Evolutionary conservation across 2,113 vertebrate species (phyloP).

Genomic region (Phylloscopus trochilus): DNA sequence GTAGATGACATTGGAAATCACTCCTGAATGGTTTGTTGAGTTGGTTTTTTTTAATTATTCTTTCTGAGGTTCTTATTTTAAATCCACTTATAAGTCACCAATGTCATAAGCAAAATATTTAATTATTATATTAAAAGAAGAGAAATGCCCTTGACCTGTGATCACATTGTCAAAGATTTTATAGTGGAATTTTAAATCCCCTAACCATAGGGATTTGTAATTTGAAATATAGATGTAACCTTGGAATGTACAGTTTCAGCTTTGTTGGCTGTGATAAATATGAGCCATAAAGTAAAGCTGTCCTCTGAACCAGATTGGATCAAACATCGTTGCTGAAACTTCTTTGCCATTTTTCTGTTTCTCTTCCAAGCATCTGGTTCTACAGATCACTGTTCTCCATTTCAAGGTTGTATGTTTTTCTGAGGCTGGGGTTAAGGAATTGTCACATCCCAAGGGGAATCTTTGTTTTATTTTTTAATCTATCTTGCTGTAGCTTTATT

Average conservation of each 20-base stretch:
- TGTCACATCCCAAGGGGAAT: slow-evolving; percentile 50
- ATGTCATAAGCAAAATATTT: background rate
- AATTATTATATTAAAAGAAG: background rate
- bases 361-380: background rate
- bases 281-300: slow-evolving; percentile 33
- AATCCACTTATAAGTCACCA: background rate
- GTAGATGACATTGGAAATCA: background rate
- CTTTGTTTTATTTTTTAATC: slow-evolving; percentile 51
- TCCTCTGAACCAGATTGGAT: slow-evolving; percentile 26
- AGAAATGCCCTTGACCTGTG: background rate
- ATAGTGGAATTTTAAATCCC: slow-evolving; percentile 30
- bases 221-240: slow-evolving; percentile 43
- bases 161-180: slow-evolving; percentile 14
- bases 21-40: background rate
- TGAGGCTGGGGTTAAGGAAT: slow-evolving; percentile 21
- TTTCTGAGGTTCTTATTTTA: background rate
- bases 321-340: background rate
- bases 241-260: slow-evolving; percentile 34
- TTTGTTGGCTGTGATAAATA: slow-evolving; percentile 45
- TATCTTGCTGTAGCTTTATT: slow-evolving; percentile 49
- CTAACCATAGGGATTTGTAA: background rate
- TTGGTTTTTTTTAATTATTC: background rate
- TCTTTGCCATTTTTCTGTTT: background rate
- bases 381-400: slow-evolving; percentile 27
- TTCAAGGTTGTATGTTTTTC: slow-evolving; percentile 59